These are phyloP conservation scores for Aphrophora alni DNA, from an alignment of 2,888 invertebrate species.

Conservation along the genomic window DNA sequence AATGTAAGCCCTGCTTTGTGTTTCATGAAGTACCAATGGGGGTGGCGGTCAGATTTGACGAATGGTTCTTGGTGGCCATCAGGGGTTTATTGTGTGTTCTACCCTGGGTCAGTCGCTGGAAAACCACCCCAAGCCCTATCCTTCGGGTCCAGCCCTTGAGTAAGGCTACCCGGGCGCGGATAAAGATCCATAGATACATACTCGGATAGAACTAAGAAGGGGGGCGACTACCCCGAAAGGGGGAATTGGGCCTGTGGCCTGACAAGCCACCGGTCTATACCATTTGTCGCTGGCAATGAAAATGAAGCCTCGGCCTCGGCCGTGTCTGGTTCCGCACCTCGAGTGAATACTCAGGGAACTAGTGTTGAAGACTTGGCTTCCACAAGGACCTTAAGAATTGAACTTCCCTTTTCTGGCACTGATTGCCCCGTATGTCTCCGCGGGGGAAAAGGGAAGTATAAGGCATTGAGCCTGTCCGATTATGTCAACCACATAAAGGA, in stretches of 20 bases:
- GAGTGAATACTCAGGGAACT: not conserved
- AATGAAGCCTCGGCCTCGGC: not conserved
- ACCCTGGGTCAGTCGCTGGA: not conserved
- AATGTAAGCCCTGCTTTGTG: no score
- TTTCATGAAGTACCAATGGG: no score
- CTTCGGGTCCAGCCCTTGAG: slow-evolving; percentile 2
- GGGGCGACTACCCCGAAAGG: not conserved
- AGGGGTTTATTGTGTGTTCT: not conserved
- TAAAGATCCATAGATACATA: not conserved
- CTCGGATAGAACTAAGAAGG: not conserved
- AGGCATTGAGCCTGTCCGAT: no score
- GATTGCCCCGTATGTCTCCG: no score
- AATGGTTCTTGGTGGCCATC: not conserved
- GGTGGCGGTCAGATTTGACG: not conserved
- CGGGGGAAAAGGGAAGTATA: no score
- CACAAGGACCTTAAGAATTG: no score
- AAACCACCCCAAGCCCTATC: not conserved
- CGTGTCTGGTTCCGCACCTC: not conserved
- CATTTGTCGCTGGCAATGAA: not conserved
- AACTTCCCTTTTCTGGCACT: no score
- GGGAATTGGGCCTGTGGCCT: not conserved
- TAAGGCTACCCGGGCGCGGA: slow-evolving; percentile 2
- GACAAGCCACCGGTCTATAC: not conserved
- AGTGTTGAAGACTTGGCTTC: no score
- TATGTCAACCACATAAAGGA: no score